Percentiles rank a stretch among this genome's conserved stretches.
These are phyloP conservation scores for Empis livida DNA, from an alignment of 2,888 invertebrate species.

Conservation along the genomic window DNA sequence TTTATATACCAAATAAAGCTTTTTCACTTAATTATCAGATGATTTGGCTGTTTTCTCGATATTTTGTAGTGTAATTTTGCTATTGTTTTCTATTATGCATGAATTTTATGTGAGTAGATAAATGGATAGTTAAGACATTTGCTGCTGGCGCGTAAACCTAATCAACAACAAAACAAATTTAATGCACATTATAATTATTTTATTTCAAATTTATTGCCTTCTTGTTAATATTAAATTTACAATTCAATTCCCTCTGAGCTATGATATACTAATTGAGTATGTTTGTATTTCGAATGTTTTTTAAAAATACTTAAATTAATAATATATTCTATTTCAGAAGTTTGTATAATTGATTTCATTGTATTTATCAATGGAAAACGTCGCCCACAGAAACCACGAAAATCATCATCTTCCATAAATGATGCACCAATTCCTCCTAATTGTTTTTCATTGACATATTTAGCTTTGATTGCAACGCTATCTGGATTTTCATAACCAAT, in stretches of 20 bases:
- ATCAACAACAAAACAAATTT: too few relatives aligned
- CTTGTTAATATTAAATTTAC: too few relatives aligned
- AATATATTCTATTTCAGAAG: background rate
- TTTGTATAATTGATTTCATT: constrained; percentile 1
- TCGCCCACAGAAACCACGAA: constrained; percentile 2
- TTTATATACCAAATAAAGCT: too few relatives aligned
- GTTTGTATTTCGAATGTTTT: background rate
- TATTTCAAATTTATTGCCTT: too few relatives aligned
- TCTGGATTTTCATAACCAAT: constrained; percentile 32
- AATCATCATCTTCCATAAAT: constrained; percentile 48
- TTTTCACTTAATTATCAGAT: too few relatives aligned
- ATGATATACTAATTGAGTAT: background rate
- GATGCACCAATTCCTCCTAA: constrained; percentile 47
- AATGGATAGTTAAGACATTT: too few relatives aligned
- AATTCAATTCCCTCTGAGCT: constrained; percentile 13
- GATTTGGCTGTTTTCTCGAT: too few relatives aligned
- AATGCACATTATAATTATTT: too few relatives aligned
- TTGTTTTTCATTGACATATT: constrained; percentile 22
- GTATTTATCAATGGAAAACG: constrained; percentile 3
- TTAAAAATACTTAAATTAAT: background rate
- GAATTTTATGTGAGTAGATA: too few relatives aligned
- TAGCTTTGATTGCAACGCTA: constrained; percentile 31
- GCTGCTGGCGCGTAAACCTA: too few relatives aligned
- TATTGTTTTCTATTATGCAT: too few relatives aligned
- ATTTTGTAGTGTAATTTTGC: too few relatives aligned